Conservation (phyloP, 2,888 invertebrate genomes). For the Protophormia terraenovae region DNA sequence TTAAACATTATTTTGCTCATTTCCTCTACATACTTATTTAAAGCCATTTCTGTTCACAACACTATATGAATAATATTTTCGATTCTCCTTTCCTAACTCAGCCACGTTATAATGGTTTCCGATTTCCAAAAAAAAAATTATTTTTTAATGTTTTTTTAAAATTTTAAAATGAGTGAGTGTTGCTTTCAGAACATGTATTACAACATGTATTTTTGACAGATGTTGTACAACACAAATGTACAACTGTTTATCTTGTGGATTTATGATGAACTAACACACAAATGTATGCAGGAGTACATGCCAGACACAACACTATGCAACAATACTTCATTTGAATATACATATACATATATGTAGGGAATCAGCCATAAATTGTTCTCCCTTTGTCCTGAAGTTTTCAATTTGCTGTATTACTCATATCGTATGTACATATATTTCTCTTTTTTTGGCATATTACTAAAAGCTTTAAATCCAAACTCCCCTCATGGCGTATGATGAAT, state of each 20-base stretch:
- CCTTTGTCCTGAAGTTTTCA: too few relatives aligned
- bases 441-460: background rate
- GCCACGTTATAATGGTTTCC: background rate
- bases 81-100: too few relatives aligned
- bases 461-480: background rate
- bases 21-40: too few relatives aligned
- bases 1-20: too few relatives aligned
- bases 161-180: background rate
- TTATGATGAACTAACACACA: constrained; percentile 11
- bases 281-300: too few relatives aligned
- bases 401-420: too few relatives aligned
- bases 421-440: background rate
- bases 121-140: constrained; percentile 4
- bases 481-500: constrained; percentile 17
- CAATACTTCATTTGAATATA: too few relatives aligned
- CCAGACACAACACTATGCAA: too few relatives aligned
- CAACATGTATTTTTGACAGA: constrained; percentile 22
- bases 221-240: constrained; percentile 25
- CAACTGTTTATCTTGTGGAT: constrained; percentile 32
- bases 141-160: too few relatives aligned
- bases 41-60: background rate
- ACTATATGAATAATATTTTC: too few relatives aligned
- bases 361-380: too few relatives aligned
- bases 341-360: too few relatives aligned
- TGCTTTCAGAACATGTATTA: constrained; percentile 1